Evolutionary conservation across 2,113 vertebrate species (phyloP).

Genomic region (Rhinopithecus roxellana): DNA sequence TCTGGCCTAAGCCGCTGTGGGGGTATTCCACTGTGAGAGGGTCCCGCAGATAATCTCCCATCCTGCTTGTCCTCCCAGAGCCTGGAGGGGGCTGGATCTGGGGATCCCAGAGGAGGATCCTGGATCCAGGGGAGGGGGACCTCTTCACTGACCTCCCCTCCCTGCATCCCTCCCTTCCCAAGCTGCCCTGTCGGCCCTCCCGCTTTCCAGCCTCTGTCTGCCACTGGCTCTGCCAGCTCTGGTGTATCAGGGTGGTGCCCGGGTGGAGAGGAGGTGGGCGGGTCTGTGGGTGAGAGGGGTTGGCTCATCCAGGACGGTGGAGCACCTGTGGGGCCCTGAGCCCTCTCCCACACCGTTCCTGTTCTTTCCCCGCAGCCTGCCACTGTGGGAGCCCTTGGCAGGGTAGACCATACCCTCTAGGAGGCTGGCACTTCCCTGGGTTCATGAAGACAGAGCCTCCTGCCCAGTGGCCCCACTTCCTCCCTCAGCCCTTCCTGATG

Average conservation of each 20-base stretch:
- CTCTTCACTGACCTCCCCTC: neutral
- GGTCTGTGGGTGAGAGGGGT: neutral
- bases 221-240: neutral
- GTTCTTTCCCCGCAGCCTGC: too few relatives aligned
- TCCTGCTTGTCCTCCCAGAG: neutral
- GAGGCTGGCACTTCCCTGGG: too few relatives aligned
- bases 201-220: rapidly evolving
- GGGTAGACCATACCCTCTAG: too few relatives aligned
- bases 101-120: neutral
- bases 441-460: too few relatives aligned
- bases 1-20: neutral
- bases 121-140: neutral
- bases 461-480: rapidly evolving
- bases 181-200: rapidly evolving
- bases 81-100: neutral
- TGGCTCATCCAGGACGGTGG: rapidly evolving
- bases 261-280: rapidly evolving
- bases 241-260: neutral
- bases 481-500: neutral
- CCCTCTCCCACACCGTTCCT: too few relatives aligned
- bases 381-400: too few relatives aligned
- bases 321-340: neutral
- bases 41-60: rapidly evolving
- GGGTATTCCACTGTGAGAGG: rapidly evolving
- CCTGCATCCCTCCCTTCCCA: rapidly evolving